phyloP scores from a whole-genome alignment of 2,113 vertebrate genomes.

The Spea multiplicata region DNA sequence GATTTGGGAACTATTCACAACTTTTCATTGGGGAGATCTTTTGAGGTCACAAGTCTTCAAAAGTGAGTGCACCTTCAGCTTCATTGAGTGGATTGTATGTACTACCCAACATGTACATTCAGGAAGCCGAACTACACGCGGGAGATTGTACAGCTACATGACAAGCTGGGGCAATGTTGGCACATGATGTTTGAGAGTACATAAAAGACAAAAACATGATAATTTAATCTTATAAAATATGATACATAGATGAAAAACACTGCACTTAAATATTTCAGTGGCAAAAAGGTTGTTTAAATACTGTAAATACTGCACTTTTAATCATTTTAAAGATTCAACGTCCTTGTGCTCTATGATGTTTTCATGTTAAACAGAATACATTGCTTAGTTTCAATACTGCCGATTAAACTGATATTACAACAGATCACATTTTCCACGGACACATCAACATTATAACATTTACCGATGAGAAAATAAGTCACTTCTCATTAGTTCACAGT shows the following conservation, averaged over 20 bases:
- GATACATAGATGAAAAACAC: slow-evolving; percentile 71
- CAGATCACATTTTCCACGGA: slow-evolving; percentile 75
- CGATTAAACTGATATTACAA: slow-evolving; percentile 76
- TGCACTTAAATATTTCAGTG: slow-evolving; percentile 71
- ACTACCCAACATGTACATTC: slow-evolving; percentile 52
- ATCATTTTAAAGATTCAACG: slow-evolving; percentile 64
- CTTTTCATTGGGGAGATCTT: slow-evolving; percentile 64
- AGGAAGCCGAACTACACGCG: slow-evolving; percentile 67
- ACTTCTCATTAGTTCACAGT: slow-evolving; percentile 81
- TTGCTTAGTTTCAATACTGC: slow-evolving; percentile 76
- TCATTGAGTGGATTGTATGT: background rate
- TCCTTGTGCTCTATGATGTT: slow-evolving; percentile 71
- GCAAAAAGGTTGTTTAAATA: slow-evolving; percentile 67
- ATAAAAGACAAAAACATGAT: slow-evolving; percentile 68
- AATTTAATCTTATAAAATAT: slow-evolving; percentile 75
- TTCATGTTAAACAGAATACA: slow-evolving; percentile 67
- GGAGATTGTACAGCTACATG: slow-evolving; percentile 68
- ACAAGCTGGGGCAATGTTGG: slow-evolving; percentile 66
- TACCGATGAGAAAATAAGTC: slow-evolving; percentile 74
- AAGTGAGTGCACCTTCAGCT: slow-evolving; percentile 51
- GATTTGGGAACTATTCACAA: slow-evolving; percentile 61
- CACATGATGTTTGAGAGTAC: slow-evolving; percentile 62
- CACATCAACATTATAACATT: slow-evolving; percentile 75
- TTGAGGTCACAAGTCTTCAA: slow-evolving; percentile 64
- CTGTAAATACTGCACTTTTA: slow-evolving; percentile 59